Percentiles rank a stretch among this genome's conserved stretches.
Evolutionary conservation across 64 coral and sea anemone species (phyloP).

Genomic region (Dendrophyllia cribrosa): DNA sequence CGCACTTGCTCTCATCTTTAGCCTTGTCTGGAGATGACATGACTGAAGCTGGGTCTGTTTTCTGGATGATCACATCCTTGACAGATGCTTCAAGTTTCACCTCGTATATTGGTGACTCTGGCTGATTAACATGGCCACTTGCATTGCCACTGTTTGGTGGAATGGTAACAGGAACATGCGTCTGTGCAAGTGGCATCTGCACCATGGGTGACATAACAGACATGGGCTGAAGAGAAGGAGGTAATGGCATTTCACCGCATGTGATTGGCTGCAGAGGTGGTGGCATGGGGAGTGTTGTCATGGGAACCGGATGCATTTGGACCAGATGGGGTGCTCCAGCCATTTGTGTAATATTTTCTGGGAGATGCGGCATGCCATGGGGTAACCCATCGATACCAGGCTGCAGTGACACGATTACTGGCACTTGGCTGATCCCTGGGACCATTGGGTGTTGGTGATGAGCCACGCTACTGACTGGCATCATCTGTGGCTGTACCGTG

Average conservation of each 20-base stretch:
- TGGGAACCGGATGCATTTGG: constrained; percentile 27
- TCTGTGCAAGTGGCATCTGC: background rate
- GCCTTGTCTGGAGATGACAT: background rate
- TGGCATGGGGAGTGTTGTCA: constrained; percentile 41
- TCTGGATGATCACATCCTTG: background rate
- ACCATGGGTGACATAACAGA: constrained; percentile 33
- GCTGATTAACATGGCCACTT: background rate
- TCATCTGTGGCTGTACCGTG: constrained; percentile 7
- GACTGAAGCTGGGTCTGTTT: background rate
- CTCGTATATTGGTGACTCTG: constrained; percentile 13
- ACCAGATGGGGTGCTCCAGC: background rate
- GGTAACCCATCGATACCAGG: constrained; percentile 20
- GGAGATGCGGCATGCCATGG: constrained; percentile 17
- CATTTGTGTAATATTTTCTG: constrained; percentile 31
- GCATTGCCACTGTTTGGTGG: background rate
- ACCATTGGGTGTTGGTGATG: constrained; percentile 27
- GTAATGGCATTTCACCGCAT: constrained; percentile 13
- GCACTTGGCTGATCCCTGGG: constrained; percentile 29
- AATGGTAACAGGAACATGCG: background rate
- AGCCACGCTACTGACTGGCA: constrained; percentile 4
- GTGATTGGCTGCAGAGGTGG: constrained; percentile 28
- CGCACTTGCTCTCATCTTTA: background rate
- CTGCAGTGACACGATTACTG: constrained; percentile 28
- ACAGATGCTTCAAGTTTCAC: constrained; percentile 7
- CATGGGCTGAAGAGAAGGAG: constrained; percentile 33